Conservation (phyloP, 2,113 vertebrate species). For the Calidris pugnax region DNA sequence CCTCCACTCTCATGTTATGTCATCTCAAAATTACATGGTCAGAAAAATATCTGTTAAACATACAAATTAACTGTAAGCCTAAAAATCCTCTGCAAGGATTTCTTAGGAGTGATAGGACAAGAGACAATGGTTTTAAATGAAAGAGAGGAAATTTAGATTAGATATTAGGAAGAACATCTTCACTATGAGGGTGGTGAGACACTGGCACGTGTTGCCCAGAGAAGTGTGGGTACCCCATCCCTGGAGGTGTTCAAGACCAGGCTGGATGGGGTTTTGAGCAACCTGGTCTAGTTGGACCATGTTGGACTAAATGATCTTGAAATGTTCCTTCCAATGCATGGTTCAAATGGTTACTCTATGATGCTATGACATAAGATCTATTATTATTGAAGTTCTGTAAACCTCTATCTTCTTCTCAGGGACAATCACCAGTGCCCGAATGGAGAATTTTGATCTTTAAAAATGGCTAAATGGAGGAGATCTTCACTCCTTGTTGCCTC, state of each 20-base stretch:
- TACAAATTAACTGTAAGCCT: neutral
- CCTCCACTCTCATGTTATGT: neutral
- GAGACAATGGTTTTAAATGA: neutral
- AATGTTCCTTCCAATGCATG: no score
- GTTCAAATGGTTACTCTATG: neutral
- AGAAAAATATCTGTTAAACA: neutral
- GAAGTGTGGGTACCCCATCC: neutral
- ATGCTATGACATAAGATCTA: neutral
- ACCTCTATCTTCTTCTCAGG: neutral
- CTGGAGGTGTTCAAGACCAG: neutral
- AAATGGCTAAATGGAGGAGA: neutral
- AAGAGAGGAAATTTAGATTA: neutral
- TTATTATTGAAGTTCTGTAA: neutral
- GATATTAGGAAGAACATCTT: neutral
- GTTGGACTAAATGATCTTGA: neutral
- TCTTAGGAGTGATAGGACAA: neutral
- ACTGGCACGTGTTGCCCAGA: neutral
- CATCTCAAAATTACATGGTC: neutral
- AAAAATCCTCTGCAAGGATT: neutral
- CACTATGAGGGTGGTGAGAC: neutral
- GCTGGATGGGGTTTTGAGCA: accelerated
- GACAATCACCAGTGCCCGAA: neutral
- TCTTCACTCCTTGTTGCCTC: neutral
- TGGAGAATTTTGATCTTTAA: neutral
- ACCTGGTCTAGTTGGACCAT: neutral